Evolutionary conservation across 92 coral and sea anemone species (phyloP), one percentile per base, ranked within the genome.

Genomic region (Umimayanthus chanpuru): DNA sequence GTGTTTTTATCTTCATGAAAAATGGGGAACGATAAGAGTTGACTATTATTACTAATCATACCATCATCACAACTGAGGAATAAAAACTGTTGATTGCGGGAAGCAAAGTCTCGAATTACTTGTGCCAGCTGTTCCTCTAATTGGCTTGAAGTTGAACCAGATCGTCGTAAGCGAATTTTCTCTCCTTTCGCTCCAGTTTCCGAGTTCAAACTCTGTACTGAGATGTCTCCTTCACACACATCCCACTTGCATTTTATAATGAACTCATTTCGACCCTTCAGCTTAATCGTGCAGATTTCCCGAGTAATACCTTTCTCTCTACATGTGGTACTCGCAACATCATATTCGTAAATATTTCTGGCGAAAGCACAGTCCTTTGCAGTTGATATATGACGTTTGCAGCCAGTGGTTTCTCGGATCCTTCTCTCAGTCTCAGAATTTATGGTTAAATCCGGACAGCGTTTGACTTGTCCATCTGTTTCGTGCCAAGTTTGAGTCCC

Each of bases 321-420:
- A n/a, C 79, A 75, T 40, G 50, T 43, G 50, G 79, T 75, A n/a
- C 79, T 75, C 25, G 41, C 15, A 23, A 40, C 50, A 39, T 75
- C 79, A 43, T 75, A 75, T 18, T 75, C 30, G n/a, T 75, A 75
- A 39, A 39, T 40, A 32, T 75, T 53, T 39, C 79, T 20, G 44
- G 79, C 79, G 28, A 75, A 75, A 43, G 20, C 53, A 38, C 79
- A 75, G 44, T 75, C 79, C 9, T 16, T 39, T 38, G 79, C 12
- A 40, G 79, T 36, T 75, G 79, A 23, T 75, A 39, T 75, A 9
- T 75, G 79, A 3, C 79, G 79, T 75, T 75, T 75, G 8, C 79
- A 75, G 47, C 58, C 14, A 9, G 18, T 50, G 2, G 25, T 20
- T 75, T 11, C 50, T 4, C 30, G 47, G 11, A 25, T 75, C 14